Conservation (phyloP, 1,140 invertebrate genomes). For the Tenebrio molitor region DNA sequence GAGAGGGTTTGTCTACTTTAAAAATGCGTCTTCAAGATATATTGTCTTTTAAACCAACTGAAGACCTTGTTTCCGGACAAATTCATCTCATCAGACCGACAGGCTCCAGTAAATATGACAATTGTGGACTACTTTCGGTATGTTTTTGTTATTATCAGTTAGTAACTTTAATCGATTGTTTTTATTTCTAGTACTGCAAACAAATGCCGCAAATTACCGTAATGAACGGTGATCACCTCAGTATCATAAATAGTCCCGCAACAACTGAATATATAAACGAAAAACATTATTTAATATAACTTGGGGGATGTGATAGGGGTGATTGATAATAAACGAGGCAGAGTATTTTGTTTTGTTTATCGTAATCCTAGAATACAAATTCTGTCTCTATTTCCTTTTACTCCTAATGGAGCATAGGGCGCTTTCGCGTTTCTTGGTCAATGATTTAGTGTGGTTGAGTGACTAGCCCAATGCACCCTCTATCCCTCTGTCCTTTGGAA, state of each 20-base stretch:
- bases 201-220: conserved; percentile 55
- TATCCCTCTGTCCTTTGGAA: too few relatives aligned
- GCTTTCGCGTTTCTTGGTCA: too few relatives aligned
- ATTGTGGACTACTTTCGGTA: conserved; percentile 61
- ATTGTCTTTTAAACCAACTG: conserved; percentile 50
- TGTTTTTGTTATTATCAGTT: conserved; percentile 28
- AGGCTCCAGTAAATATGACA: conserved; percentile 62
- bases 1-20: conserved; percentile 53
- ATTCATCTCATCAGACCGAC: conserved; percentile 60
- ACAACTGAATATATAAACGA: conserved; percentile 62
- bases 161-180: conserved; percentile 14
- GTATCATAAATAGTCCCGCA: conserved; percentile 56
- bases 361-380: too few relatives aligned
- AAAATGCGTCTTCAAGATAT: conserved; percentile 54
- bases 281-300: conserved; percentile 51
- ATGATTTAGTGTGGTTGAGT: too few relatives aligned
- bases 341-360: conserved; percentile 7
- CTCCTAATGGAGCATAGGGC: too few relatives aligned
- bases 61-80: conserved; percentile 55
- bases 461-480: too few relatives aligned
- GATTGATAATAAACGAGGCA: conserved; percentile 14
- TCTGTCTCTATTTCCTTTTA: too few relatives aligned
- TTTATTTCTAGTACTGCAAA: conserved; percentile 59
- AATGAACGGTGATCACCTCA: conserved; percentile 60
- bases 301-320: neutral